Percentiles rank a stretch among this genome's conserved stretches.
Evolutionary conservation across 2,797 vertebrate species (phyloP).

Genomic region (Enteromius unitaeniatus): DNA sequence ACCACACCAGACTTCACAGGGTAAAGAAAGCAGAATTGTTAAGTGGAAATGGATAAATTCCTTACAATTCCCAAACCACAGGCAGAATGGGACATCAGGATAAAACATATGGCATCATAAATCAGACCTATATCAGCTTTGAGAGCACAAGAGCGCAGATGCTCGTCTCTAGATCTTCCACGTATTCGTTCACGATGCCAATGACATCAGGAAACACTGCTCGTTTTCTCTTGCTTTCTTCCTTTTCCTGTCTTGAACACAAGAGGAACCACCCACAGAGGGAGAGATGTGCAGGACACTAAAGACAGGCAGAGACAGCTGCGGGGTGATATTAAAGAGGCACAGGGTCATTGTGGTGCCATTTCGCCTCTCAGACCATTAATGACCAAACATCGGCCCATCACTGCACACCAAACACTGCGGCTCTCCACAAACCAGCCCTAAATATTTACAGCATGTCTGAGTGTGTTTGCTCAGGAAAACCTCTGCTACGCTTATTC

Average conservation of each 20-base stretch:
- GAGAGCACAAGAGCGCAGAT: background rate
- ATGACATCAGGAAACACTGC: slow-evolving; percentile 30
- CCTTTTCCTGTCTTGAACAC: background rate
- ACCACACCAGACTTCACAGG: background rate
- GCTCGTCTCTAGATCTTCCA: slow-evolving; percentile 25
- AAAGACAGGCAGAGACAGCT: slow-evolving; percentile 33
- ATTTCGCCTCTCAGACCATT: slow-evolving; percentile 4
- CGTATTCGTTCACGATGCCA: slow-evolving; percentile 12
- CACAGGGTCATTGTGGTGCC: background rate
- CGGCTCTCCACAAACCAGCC: slow-evolving; percentile 1
- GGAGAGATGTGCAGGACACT: slow-evolving; percentile 11
- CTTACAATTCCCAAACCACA: slow-evolving; percentile 7
- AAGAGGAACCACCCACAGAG: background rate
- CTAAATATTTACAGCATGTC: slow-evolving; percentile 40
- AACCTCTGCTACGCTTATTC: background rate
- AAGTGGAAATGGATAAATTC: slow-evolving; percentile 1
- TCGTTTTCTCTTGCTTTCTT: slow-evolving; percentile 14
- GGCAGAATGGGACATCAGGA: background rate
- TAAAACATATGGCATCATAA: slow-evolving; percentile 22
- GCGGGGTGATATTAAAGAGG: background rate
- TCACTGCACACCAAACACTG: slow-evolving; percentile 27
- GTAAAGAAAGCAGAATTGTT: background rate
- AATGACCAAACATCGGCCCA: background rate
- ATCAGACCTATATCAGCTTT: slow-evolving; percentile 24
- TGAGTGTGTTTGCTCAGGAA: slow-evolving; percentile 21